These are phyloP conservation scores for Drosophila niveifrons DNA, from an alignment of 2,888 invertebrate species.

Conservation along the genomic window DNA sequence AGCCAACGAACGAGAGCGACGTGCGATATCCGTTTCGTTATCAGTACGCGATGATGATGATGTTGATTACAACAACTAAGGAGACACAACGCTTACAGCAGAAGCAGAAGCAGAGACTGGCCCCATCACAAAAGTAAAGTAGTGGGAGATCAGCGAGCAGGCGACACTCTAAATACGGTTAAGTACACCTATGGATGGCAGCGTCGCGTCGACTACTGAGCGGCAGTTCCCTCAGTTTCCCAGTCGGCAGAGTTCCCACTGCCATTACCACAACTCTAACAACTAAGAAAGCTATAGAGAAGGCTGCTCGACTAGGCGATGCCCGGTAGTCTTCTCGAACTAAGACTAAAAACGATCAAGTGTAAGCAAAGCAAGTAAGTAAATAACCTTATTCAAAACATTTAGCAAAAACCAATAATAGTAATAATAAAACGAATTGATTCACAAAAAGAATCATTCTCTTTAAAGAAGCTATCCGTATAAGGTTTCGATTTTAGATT, in stretches of 20 bases:
- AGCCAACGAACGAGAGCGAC: constrained; percentile 11
- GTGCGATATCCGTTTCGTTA: constrained; percentile 66
- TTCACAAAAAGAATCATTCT: too few species aligned
- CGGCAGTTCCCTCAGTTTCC: constrained; percentile 1
- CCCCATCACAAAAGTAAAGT: not conserved
- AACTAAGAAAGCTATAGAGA: not conserved
- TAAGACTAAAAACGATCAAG: too few species aligned
- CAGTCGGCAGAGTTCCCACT: constrained; percentile 5
- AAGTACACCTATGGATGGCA: constrained; percentile 45
- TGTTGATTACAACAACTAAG: constrained; percentile 31
- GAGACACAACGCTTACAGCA: not conserved
- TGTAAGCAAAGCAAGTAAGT: too few species aligned
- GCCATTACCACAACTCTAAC: constrained; percentile 13
- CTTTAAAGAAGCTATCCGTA: too few species aligned
- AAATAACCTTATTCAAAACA: too few species aligned
- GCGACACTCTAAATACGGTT: constrained; percentile 5
- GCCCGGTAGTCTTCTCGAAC: too few species aligned
- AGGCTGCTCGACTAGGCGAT: not conserved
- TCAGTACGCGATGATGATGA: constrained; percentile 63
- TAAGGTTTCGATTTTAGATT: too few species aligned
- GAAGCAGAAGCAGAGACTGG: constrained; percentile 13
- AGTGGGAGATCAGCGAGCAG: not conserved
- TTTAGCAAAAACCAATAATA: too few species aligned
- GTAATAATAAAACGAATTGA: too few species aligned
- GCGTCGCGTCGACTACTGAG: constrained; percentile 51